phyloP scores from a whole-genome alignment of 2,113 vertebrate species.

The Pica pica region DNA sequence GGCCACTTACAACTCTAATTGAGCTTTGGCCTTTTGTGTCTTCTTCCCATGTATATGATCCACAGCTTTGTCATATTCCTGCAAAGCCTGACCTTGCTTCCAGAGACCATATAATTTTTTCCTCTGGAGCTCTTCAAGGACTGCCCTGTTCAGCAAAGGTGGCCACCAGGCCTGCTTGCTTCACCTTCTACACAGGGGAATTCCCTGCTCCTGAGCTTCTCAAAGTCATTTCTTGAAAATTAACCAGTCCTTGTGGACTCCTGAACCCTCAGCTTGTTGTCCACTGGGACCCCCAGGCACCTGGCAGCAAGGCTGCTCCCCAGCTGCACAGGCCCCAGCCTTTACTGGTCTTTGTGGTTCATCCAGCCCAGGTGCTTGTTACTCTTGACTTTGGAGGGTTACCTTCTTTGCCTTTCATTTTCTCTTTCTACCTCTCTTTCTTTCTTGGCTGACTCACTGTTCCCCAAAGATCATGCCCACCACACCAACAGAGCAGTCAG shows the following conservation, averaged over 20 bases:
- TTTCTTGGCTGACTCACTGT: neutral
- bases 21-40: neutral
- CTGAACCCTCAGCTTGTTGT: neutral
- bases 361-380: neutral
- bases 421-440: neutral
- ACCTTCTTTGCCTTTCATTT: neutral
- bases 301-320: neutral
- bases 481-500: neutral
- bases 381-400: neutral
- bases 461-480: neutral
- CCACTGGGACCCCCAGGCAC: too few relatives aligned
- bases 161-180: neutral
- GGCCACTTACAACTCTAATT: neutral
- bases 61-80: neutral
- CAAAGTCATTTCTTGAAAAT: neutral
- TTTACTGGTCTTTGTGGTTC: neutral
- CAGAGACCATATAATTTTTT: neutral
- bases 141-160: neutral
- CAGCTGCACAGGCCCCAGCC: neutral
- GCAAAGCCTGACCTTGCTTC: neutral
- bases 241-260: neutral
- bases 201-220: neutral
- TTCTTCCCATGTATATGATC: neutral
- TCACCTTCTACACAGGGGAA: neutral
- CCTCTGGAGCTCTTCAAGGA: neutral